Evolutionary conservation across 2,888 invertebrate species (phyloP).

Genomic region (Drosophila mercatorum): DNA sequence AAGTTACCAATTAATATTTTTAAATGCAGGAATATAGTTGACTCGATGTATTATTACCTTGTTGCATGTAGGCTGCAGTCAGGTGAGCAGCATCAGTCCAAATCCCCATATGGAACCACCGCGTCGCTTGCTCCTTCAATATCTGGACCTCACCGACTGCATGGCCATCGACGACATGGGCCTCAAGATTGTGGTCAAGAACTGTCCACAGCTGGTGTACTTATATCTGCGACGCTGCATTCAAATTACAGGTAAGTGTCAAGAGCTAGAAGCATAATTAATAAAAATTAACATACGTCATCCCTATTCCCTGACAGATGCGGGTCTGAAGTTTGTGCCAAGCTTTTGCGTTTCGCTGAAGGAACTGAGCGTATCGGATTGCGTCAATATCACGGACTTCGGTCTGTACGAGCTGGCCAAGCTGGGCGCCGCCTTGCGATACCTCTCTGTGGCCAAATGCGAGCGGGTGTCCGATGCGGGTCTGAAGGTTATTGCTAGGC

Average conservation of each 20-base stretch:
- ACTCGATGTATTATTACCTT: not conserved
- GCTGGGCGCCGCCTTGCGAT: constrained; percentile 94
- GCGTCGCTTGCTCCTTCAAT: constrained; percentile 91
- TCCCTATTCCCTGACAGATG: constrained; percentile 86
- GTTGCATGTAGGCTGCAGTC: constrained; percentile 87
- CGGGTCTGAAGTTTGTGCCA: constrained; percentile 95
- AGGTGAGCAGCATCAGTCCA: constrained; percentile 91
- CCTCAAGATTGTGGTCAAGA: constrained; percentile 92
- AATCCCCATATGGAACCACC: constrained; percentile 88
- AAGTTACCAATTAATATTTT: constrained; percentile 58
- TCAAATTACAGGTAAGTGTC: constrained; percentile 90
- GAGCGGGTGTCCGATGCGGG: constrained; percentile 96
- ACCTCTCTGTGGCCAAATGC: constrained; percentile 97
- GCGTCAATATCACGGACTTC: constrained; percentile 94
- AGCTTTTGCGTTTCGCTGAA: constrained; percentile 93
- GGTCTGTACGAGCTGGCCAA: constrained; percentile 95
- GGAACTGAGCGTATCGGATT: constrained; percentile 96
- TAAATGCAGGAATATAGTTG: not conserved
- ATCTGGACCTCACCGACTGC: constrained; percentile 96
- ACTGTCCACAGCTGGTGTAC: constrained; percentile 94
- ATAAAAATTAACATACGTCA: not conserved
- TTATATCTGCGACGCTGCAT: constrained; percentile 94
- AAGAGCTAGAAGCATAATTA: not conserved
- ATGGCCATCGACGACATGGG: constrained; percentile 93
- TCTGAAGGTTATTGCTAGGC: constrained; percentile 92